These are phyloP conservation scores for Monodelphis domestica DNA, from an alignment of 2,797 vertebrate genomes.

Conservation along the genomic window DNA sequence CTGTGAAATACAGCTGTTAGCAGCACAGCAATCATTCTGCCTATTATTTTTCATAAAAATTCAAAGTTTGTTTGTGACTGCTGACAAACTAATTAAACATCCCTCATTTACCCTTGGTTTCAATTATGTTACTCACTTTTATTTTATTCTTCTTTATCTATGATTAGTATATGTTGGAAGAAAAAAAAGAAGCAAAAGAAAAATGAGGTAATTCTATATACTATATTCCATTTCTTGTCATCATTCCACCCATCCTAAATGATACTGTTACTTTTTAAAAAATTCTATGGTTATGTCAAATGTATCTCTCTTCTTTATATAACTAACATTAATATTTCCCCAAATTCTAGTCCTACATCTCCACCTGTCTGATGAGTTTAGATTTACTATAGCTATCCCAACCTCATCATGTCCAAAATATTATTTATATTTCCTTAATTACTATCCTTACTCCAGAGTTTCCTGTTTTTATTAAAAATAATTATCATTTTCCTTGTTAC, in stretches of 20 bases:
- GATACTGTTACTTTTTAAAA: background rate
- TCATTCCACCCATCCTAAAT: background rate
- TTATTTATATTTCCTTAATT: background rate
- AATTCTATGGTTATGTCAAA: background rate
- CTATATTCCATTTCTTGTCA: background rate
- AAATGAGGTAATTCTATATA: background rate
- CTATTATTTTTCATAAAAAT: background rate
- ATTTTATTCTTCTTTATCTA: background rate
- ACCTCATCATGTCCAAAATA: background rate
- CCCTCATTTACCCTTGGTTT: background rate
- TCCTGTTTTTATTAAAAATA: background rate
- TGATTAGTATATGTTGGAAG: background rate
- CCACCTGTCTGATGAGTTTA: background rate
- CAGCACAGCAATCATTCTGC: background rate
- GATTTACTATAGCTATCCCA: background rate
- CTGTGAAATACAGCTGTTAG: background rate
- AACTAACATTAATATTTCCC: background rate
- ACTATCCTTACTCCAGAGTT: background rate
- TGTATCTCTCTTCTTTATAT: background rate
- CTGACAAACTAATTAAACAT: background rate
- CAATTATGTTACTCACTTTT: background rate
- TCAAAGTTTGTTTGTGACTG: background rate
- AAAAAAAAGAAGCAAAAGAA: background rate
- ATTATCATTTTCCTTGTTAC: background rate
- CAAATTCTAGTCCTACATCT: background rate